A percentile compares a stretch with the other conserved stretches of the same genome.
Conservation (phyloP, 2,113 vertebrate genomes). For the Cryptomyrus ogoouensis region DNA sequence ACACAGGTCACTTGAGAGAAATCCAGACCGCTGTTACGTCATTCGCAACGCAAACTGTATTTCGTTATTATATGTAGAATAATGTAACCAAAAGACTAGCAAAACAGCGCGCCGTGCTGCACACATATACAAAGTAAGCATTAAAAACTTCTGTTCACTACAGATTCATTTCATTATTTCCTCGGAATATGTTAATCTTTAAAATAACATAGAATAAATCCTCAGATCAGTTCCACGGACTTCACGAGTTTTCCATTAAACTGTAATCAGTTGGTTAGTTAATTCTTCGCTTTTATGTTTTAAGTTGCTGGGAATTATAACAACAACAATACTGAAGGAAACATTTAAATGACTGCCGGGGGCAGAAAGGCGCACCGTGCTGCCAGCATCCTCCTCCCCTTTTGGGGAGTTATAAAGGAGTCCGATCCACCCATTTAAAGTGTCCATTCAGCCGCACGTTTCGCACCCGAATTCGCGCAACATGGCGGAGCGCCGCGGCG, state of each 20-base stretch:
- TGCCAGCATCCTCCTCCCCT: background rate
- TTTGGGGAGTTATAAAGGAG: constrained; percentile 35
- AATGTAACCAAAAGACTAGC: background rate
- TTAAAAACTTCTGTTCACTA: background rate
- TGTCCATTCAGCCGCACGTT: background rate
- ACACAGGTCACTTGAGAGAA: background rate
- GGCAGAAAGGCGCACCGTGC: background rate
- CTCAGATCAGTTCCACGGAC: background rate
- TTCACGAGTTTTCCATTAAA: background rate
- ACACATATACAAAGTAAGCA: background rate
- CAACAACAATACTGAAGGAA: background rate
- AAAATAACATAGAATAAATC: background rate
- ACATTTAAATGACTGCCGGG: background rate
- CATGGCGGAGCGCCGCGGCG: constrained; percentile 46
- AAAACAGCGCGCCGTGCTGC: background rate
- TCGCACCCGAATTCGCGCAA: constrained; percentile 13
- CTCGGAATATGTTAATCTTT: background rate
- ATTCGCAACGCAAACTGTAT: background rate
- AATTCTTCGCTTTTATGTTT: background rate
- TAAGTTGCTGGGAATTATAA: background rate
- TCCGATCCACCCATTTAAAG: background rate
- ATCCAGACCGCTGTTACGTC: background rate
- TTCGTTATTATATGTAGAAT: background rate
- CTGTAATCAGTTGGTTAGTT: background rate
- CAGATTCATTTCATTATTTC: background rate